A percentile compares a stretch with the other conserved stretches of the same genome.
Evolutionary conservation across 2,888 invertebrate species (phyloP).

Genomic region (Coecobrya sp.): DNA sequence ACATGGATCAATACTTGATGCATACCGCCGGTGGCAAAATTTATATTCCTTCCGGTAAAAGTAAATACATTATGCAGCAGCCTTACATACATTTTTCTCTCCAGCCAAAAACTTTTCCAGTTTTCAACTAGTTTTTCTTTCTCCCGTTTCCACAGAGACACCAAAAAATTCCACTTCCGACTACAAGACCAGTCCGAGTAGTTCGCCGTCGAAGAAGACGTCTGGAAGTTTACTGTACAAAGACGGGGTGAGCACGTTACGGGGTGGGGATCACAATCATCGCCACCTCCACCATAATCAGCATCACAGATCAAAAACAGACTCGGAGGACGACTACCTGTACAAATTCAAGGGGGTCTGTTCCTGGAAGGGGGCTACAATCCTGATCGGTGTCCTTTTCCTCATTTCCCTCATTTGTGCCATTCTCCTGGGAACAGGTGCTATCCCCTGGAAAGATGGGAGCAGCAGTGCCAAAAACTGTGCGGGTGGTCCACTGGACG

Average conservation of each 20-base stretch:
- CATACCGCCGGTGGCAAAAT: constrained; percentile 86
- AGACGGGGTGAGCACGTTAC: constrained; percentile 82
- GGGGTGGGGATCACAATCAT: constrained; percentile 64
- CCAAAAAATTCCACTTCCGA: constrained; percentile 96
- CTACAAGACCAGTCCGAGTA: constrained; percentile 86
- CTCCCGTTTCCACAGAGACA: constrained; percentile 89
- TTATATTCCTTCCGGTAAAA: constrained; percentile 86
- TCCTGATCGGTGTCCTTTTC: constrained; percentile 82
- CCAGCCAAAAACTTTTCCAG: no score
- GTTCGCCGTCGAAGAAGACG: constrained; percentile 86
- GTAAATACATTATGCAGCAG: no score
- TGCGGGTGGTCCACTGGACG: constrained; percentile 66
- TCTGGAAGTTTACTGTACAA: constrained; percentile 86
- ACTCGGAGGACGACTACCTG: constrained; percentile 85
- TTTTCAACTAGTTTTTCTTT: not conserved
- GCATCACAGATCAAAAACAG: constrained; percentile 83
- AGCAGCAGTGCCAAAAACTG: constrained; percentile 79
- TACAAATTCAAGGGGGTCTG: constrained; percentile 86
- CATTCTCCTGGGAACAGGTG: constrained; percentile 85
- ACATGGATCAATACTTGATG: constrained; percentile 86
- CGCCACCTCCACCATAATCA: constrained; percentile 56
- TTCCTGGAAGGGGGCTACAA: constrained; percentile 84
- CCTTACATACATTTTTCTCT: no score
- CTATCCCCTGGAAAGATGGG: constrained; percentile 82
- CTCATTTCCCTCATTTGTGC: constrained; percentile 83